Base-by-base conservation (phyloP, 2,797 vertebrate genomes). In the Melanotaenia parkinsoni region DNA sequence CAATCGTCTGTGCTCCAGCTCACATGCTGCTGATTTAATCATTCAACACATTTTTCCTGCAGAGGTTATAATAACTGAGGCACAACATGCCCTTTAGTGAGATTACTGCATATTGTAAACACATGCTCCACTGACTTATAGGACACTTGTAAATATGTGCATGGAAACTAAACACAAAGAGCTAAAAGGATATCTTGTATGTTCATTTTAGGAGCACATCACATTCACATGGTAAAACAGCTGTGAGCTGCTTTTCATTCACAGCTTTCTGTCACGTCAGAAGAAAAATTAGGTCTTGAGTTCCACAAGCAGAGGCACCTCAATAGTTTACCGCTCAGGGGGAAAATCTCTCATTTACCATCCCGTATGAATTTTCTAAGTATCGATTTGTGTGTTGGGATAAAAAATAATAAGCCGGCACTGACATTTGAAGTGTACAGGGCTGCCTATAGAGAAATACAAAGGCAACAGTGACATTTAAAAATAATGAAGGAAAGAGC, bases 391-490 rank as follows among this genome's bases (percentile, higher is more conserved):
- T 53, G 26, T n/a, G 69, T 28, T 37, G 33, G 64, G 64, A 47
- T 72, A 40, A 30, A 65, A 81, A 40, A 62, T 35, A 59, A 22
- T 8, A 50, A 71, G 68, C 70, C 32, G 63, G 59, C 73, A 47
- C 57, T 68, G 79, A 70, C 83, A 70, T 89, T 87, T 91, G 35
- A 66, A 37, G 76, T 35, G 67, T 60, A 80, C 38, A 53, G 35
- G 59, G 64, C 57, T 47, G 47, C 32, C 32, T 57, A 1, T 24
- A 10, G 11, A 69, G 71, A 72, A 81, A 73, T 33, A 63, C 58
- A 62, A 61, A 62, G 51, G 81, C 79, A 80, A 66, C 57, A n/a
- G 67, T 85, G 88, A 89, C 87, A 89, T 90, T 92, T 88, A 79
- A 74, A 87, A 88, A 84, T 82, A 88, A 88, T 74, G 63, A 68